Evolutionary conservation across 2,888 invertebrate genomes (phyloP).

Genomic region (Drosophila pegasa): DNA sequence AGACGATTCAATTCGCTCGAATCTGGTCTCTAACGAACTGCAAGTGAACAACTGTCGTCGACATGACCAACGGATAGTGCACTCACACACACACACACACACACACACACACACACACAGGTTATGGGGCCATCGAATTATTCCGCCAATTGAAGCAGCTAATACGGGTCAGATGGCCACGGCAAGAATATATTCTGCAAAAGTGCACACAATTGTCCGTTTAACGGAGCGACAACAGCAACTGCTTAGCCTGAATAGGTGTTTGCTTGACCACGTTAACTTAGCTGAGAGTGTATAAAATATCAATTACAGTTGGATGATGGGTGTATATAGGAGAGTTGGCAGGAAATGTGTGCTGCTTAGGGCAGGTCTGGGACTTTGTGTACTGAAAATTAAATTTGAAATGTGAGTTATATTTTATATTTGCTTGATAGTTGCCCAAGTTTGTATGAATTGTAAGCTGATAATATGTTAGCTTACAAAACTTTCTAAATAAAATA

Average conservation of each 20-base stretch:
- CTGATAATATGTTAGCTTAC: no score
- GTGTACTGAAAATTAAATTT: no score
- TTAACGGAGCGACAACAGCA: constrained; percentile 4
- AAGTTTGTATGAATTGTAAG: no score
- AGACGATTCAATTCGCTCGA: constrained; percentile 26
- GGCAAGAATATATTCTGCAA: not conserved
- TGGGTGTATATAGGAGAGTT: not conserved
- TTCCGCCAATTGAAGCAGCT: constrained; percentile 53
- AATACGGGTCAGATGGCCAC: constrained; percentile 41
- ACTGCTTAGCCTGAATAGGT: not conserved
- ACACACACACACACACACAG: constrained; percentile 24
- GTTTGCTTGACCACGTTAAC: not conserved
- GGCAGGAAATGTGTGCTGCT: no score
- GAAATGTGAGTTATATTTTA: no score
- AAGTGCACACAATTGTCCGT: constrained; percentile 6
- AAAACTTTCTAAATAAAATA: no score
- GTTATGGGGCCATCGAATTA: constrained; percentile 48
- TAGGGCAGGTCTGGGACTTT: no score
- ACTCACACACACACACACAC: constrained; percentile 14
- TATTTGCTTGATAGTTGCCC: no score
- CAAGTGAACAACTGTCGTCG: constrained; percentile 53
- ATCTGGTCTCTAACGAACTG: constrained; percentile 47
- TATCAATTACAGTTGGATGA: not conserved
- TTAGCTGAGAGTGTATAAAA: no score
- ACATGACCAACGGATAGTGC: constrained; percentile 40